Base-by-base conservation (phyloP, 2,888 invertebrate species). In the Nudaria mundana region DNA sequence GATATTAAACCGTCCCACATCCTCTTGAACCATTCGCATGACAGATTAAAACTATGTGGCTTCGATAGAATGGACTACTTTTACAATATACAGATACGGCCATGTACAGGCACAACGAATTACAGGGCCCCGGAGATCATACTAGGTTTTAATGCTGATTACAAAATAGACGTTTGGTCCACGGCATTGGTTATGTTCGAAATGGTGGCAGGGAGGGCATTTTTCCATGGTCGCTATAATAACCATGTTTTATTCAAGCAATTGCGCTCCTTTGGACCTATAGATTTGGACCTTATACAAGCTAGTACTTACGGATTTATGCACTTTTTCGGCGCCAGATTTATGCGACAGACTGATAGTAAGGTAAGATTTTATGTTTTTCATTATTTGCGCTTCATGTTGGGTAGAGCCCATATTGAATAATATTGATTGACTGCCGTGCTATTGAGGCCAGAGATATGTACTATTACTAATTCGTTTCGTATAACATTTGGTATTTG, bases 61-160 rank as follows among this genome's bases (percentile, higher is more conserved):
- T 84, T 84, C 44, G 84, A 85, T 40, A 43, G 44, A 5, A 52
- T 73, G 0, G 51, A 57, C 25, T 66, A 65, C 43, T 30, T 39
- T 0, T 7, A 53, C 11, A 10, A 23, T 2, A 24, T 36, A 0
- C 5, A 11, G 0, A 22, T 61, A 0, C 11, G 48, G 0, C 66
- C 73, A 1, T 58, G 54, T 23, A 49, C 63, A 3, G 76, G 79
- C 1, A 60, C 70, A 1, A 1, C 40, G 0, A 56, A 37, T 32
- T 85, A 84, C 44, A 63, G 81, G 2, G 64, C 84, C 0, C 84
- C 84, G 0, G 84, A 85, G 46, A 34, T 77, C 0, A 79, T 85
- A 28, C 45, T 85, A 7, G 81, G 82, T 1, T 66, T 65, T 34
- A 46, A 63, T 0, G 53, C 65, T 1, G 63, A 63, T 18, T 69